phyloP scores from a whole-genome alignment of 1,140 invertebrate genomes.

The Plectrocnemia conspersa region DNA sequence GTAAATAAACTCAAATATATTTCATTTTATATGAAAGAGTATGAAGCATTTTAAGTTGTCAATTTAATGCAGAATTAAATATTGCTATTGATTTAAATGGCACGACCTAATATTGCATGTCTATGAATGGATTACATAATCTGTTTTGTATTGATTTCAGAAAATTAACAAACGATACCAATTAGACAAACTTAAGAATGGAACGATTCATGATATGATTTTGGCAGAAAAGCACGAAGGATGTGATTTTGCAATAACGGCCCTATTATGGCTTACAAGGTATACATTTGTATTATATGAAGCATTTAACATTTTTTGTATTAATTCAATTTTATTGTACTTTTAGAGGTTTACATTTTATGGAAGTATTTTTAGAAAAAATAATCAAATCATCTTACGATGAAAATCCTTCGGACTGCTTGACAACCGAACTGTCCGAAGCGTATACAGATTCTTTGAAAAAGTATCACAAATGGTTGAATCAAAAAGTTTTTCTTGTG shows the following conservation, averaged over 20 bases:
- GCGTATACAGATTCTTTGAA: conserved; percentile 62
- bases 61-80: no score
- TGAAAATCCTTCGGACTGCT: conserved; percentile 48
- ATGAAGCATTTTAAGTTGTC: neutral
- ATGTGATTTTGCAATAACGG: conserved; percentile 52
- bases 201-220: conserved; percentile 63
- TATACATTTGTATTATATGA: conserved; percentile 36
- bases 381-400: conserved; percentile 51
- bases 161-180: conserved; percentile 59
- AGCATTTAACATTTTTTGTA: neutral
- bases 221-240: conserved; percentile 52
- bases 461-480: conserved; percentile 62
- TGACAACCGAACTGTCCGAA: conserved; percentile 53
- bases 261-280: conserved; percentile 67
- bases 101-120: neutral
- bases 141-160: conserved; percentile 42
- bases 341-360: conserved; percentile 57
- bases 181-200: conserved; percentile 50
- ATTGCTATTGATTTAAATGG: no score
- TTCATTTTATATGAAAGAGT: conserved; percentile 3
- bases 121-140: neutral
- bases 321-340: conserved; percentile 17
- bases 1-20: conserved; percentile 42
- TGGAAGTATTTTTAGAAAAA: conserved; percentile 55
- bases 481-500: conserved; percentile 61